These are phyloP conservation scores for Acrossocheilus fasciatus DNA, from an alignment of 2,797 vertebrate species.

Conservation along the genomic window DNA sequence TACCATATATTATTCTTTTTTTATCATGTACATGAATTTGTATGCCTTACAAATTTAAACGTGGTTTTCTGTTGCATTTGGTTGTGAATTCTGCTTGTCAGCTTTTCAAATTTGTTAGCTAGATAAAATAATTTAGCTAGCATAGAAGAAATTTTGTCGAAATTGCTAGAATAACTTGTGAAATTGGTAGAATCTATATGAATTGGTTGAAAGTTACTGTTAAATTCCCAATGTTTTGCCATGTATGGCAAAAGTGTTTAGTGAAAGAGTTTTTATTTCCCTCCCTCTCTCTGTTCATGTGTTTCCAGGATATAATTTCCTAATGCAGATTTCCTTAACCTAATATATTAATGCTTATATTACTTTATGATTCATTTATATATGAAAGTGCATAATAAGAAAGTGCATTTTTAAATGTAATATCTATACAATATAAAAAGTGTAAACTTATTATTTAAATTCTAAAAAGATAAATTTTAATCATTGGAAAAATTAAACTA, in stretches of 20 bases:
- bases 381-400: too few species aligned
- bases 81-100: neutral
- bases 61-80: neutral
- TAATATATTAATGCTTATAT: neutral
- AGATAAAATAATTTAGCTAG: neutral
- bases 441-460: too few species aligned
- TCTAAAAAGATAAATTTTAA: neutral
- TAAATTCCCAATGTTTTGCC: too few species aligned
- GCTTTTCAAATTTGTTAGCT: neutral
- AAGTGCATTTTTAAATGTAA: too few species aligned
- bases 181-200: neutral
- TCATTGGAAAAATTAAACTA: neutral
- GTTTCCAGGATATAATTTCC: too few species aligned
- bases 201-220: neutral
- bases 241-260: too few species aligned
- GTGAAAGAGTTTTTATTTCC: too few species aligned
- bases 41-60: neutral
- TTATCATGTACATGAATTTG: neutral
- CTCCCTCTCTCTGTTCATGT: too few species aligned
- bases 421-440: too few species aligned
- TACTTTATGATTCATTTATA: neutral
- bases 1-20: neutral
- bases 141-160: neutral
- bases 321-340: too few species aligned
- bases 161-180: neutral